phyloP scores from a whole-genome alignment of 2,113 vertebrate genomes.

The Chaenocephalus aceratus region DNA sequence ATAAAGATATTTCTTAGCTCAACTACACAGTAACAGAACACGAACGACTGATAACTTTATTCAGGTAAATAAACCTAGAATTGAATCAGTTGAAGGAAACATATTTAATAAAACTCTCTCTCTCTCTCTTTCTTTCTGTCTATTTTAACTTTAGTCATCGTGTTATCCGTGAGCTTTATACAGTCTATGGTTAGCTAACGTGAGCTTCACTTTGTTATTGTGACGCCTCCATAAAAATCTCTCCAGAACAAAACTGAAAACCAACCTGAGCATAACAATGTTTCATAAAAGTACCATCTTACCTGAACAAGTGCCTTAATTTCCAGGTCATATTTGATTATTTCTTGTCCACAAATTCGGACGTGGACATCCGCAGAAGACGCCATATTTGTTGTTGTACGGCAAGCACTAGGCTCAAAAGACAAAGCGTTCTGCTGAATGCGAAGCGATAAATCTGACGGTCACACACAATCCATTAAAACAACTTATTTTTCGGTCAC shows the following conservation, averaged over 20 bases:
- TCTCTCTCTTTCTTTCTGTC: too few relatives aligned
- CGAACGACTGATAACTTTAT: neutral
- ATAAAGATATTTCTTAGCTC: neutral
- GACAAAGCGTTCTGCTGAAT: neutral
- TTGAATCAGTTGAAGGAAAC: neutral
- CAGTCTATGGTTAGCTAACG: neutral
- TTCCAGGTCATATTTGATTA: slow-evolving; percentile 93
- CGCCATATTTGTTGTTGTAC: slow-evolving; percentile 88
- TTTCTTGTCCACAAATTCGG: slow-evolving; percentile 91
- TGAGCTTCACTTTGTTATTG: slow-evolving; percentile 5
- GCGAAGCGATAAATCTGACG: neutral
- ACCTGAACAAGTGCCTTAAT: slow-evolving; percentile 95
- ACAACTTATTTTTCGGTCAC: too few relatives aligned
- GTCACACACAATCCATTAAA: too few relatives aligned
- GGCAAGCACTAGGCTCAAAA: slow-evolving; percentile 55
- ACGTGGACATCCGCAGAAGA: slow-evolving; percentile 83
- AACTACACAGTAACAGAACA: neutral
- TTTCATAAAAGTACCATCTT: neutral
- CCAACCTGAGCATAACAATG: neutral
- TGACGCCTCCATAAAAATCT: neutral
- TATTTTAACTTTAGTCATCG: neutral
- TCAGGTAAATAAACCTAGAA: neutral
- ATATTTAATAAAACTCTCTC: too few relatives aligned
- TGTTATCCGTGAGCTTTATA: neutral
- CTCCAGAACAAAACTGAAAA: neutral